Evolutionary conservation across 2,797 vertebrate species (phyloP), one percentile per base, ranked within the genome.

Genomic region (Simalia tracyae): DNA sequence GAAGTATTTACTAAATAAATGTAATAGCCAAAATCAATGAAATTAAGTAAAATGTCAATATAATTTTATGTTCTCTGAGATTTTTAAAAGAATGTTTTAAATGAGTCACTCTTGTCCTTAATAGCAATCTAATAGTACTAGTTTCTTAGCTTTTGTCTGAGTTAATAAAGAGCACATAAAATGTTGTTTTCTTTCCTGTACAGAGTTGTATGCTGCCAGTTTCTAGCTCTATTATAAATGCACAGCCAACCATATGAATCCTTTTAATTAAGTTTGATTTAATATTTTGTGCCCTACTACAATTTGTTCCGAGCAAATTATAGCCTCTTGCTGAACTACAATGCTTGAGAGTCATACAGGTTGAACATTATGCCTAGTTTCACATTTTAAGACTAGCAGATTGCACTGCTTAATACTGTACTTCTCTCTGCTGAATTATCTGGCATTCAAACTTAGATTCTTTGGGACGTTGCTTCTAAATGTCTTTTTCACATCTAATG

Each of bases 211-310:
- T 56, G 64, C 26, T 63, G 31, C 17, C 24, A 54, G 2, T 61
- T 72, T 54, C 54, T 68, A 63, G 50, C 50, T 57, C 46, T 86
- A 31, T 26, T 66, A 87, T 61, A 81, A 81, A 63, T 31, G n/a
- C 22, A 61, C 11, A 91, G 14, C 50, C 54, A 86, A 46, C 26
- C 31, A 68, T 24, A 12, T 64, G 12, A 28, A 60, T 81, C 50
- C 68, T 50, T 50, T 88, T 54, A 87, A 86, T 86, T 22, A 91
- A 86, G 50, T 86, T 56, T 64, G 85, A 87, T 87, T 61, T 91
- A 72, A 88, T 31, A 91, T 84, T 87, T 24, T 87, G 17, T 11
- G 46, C 3, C 86, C 64, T 61, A 36, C 15, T 91, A 81, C 63
- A 76, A 46, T 88, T 24, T 91, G 56, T 76, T 81, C 66, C 61